Percentiles rank a stretch among this genome's conserved stretches.
Conservation (phyloP, 2,113 vertebrate species). For the Raja brachyura region DNA sequence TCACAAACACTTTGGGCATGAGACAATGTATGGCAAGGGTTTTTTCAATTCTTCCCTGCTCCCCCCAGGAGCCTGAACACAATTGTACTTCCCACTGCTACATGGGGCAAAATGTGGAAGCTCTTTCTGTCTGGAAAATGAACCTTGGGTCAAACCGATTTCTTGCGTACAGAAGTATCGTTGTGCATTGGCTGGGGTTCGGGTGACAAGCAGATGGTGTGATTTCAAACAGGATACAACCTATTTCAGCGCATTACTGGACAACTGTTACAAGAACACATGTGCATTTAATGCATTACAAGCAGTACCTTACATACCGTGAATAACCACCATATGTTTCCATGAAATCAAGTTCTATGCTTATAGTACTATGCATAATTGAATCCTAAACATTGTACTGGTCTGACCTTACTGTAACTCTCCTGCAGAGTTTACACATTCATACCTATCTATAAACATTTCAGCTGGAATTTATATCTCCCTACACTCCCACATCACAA, state of each 20-base stretch:
- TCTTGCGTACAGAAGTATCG: background rate
- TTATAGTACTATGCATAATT: background rate
- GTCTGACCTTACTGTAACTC: background rate
- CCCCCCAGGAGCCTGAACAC: background rate
- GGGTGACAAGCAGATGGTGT: background rate
- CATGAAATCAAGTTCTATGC: background rate
- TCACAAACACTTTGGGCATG: background rate
- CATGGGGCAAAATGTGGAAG: background rate
- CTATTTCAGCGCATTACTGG: background rate
- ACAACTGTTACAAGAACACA: conserved; percentile 21
- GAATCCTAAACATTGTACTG: background rate
- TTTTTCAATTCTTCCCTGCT: background rate
- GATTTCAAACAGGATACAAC: background rate
- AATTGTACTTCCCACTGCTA: background rate
- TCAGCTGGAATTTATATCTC: background rate
- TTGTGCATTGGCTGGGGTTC: too few relatives aligned
- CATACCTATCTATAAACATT: background rate
- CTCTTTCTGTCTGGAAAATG: background rate
- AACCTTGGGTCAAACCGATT: background rate
- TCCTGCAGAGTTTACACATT: background rate
- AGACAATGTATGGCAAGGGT: background rate
- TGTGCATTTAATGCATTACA: background rate
- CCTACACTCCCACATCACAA: background rate
- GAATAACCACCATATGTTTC: conserved; percentile 26
- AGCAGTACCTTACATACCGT: conserved; percentile 9